A percentile compares a stretch with the other conserved stretches of the same genome.
Conservation (phyloP, 2,797 vertebrate species). For the Austrolebias charrua region DNA sequence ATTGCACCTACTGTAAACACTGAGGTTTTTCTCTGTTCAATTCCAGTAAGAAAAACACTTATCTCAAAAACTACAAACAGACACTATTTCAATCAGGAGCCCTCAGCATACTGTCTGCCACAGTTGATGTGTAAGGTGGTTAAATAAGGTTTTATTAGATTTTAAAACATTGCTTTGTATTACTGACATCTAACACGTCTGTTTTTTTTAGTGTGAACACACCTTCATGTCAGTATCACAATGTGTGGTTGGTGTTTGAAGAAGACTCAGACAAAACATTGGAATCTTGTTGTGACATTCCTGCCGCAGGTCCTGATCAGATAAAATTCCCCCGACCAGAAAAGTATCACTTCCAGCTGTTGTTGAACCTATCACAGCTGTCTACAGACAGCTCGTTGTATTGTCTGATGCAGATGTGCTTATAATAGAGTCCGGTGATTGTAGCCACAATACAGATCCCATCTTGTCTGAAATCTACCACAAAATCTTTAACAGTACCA, state of each 20-base stretch:
- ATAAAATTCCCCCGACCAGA: constrained; percentile 62
- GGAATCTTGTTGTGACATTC: constrained; percentile 58
- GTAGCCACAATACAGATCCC: constrained; percentile 83
- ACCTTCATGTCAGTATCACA: constrained; percentile 19
- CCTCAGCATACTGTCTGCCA: too few relatives aligned
- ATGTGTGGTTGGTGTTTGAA: constrained; percentile 48
- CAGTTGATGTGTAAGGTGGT: too few relatives aligned
- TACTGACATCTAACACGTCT: too few relatives aligned
- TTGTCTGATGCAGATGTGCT: constrained; percentile 73
- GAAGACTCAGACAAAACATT: constrained; percentile 70
- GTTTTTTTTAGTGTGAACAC: neutral
- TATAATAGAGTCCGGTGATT: constrained; percentile 70
- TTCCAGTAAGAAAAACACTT: too few relatives aligned
- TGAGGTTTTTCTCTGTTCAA: too few relatives aligned
- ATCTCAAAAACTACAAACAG: too few relatives aligned
- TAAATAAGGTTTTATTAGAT: too few relatives aligned
- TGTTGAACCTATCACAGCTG: constrained; percentile 69
- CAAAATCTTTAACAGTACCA: constrained; percentile 56
- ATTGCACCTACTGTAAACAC: too few relatives aligned
- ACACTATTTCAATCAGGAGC: too few relatives aligned
- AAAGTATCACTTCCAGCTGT: constrained; percentile 74
- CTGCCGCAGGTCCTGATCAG: constrained; percentile 44
- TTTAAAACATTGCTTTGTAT: too few relatives aligned
- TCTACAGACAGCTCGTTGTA: constrained; percentile 65
- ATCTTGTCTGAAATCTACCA: constrained; percentile 72